phyloP scores from a whole-genome alignment of 2,888 invertebrate species.

The Pammene fasciana region DNA sequence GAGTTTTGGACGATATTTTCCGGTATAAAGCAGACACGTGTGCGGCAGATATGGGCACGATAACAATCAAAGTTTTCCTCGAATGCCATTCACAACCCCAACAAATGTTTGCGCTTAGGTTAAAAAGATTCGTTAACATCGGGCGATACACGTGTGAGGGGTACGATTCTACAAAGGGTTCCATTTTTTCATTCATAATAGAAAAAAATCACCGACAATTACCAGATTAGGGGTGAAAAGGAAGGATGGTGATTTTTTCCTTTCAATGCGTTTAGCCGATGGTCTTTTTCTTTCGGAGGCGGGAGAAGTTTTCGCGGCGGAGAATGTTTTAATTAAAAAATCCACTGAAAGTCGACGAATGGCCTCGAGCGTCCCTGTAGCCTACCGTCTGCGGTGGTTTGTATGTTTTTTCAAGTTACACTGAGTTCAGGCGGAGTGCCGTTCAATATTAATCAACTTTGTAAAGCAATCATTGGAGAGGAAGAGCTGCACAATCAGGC shows the following conservation, averaged over 20 bases:
- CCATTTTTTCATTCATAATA: conserved; percentile 65
- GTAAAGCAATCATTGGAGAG: conserved; percentile 10
- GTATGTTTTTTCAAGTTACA: conserved; percentile 55
- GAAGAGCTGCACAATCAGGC: conserved; percentile 3
- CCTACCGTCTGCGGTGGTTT: conserved; percentile 53
- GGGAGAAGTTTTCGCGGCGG: conserved; percentile 54
- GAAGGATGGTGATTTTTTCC: conserved; percentile 62
- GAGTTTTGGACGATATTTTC: conserved; percentile 9
- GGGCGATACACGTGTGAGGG: conserved; percentile 72
- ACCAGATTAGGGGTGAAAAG: conserved; percentile 75
- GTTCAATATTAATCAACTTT: conserved; percentile 53
- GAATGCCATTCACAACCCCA: conserved; percentile 60
- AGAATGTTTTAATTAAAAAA: conserved; percentile 71
- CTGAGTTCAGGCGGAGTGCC: conserved; percentile 48
- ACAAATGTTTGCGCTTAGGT: conserved; percentile 63
- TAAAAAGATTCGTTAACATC: conserved; percentile 61
- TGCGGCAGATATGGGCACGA: conserved; percentile 46
- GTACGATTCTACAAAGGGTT: conserved; percentile 72
- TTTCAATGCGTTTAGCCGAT: conserved; percentile 59
- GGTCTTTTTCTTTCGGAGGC: conserved; percentile 57
- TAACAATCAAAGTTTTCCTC: conserved; percentile 60
- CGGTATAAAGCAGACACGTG: conserved; percentile 22
- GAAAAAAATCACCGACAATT: conserved; percentile 72
- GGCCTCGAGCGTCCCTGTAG: conserved; percentile 46
- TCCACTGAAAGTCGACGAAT: conserved; percentile 51